Percentiles rank a stretch among this genome's conserved stretches.
These are phyloP conservation scores for Melanostigma gelatinosum DNA, from an alignment of 2,113 vertebrate genomes.

Conservation along the genomic window DNA sequence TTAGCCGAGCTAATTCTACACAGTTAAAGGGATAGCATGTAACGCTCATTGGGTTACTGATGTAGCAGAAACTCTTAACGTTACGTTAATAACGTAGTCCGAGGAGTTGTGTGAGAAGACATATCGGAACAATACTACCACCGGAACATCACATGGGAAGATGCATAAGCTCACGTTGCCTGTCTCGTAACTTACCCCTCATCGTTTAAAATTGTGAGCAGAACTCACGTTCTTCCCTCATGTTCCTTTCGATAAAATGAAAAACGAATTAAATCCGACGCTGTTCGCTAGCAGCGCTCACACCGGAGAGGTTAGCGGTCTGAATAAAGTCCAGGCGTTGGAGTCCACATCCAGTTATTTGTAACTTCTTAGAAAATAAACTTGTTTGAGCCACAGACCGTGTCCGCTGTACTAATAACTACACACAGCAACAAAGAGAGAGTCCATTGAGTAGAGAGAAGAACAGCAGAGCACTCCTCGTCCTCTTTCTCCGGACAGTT, in stretches of 20 bases:
- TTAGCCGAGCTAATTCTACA: background rate
- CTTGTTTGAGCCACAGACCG: background rate
- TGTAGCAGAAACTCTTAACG: no score
- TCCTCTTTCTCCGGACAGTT: constrained; percentile 21
- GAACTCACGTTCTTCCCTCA: background rate
- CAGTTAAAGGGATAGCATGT: background rate
- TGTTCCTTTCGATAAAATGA: constrained; percentile 25
- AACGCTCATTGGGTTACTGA: background rate
- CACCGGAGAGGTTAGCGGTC: background rate
- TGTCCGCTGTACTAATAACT: background rate
- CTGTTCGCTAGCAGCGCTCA: constrained; percentile 36
- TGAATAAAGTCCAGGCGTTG: background rate
- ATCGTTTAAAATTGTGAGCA: background rate
- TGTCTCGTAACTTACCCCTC: constrained; percentile 43
- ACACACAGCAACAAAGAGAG: constrained; percentile 43
- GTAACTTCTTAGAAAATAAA: background rate
- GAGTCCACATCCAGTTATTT: background rate
- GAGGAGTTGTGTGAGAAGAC: background rate
- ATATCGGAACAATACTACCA: background rate
- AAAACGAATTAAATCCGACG: constrained; percentile 32
- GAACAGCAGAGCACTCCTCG: constrained; percentile 48
- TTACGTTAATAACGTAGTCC: background rate
- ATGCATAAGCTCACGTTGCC: background rate
- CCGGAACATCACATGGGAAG: background rate
- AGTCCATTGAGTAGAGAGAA: constrained; percentile 21